Conservation (phyloP, 1,140 invertebrate species). For the Apis florea region DNA sequence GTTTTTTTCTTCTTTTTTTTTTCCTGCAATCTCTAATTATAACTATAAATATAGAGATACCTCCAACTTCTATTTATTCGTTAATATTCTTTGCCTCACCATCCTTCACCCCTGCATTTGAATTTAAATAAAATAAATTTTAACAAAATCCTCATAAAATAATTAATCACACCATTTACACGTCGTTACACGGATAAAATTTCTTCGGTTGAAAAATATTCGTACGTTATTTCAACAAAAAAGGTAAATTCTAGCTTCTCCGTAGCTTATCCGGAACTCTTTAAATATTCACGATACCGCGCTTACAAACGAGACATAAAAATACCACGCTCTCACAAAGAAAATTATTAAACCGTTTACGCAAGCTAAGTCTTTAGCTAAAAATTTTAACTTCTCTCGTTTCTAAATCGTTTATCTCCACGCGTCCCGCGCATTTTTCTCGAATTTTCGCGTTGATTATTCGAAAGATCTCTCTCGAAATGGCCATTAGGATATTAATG, state of each 20-base stretch:
- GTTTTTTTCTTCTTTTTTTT: too few relatives aligned
- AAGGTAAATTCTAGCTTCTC: neutral
- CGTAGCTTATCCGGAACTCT: neutral
- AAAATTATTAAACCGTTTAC: slow-evolving; percentile 15
- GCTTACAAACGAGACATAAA: neutral
- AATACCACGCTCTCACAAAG: neutral
- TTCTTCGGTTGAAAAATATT: too few relatives aligned
- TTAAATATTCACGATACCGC: slow-evolving; percentile 12
- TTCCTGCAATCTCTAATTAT: too few relatives aligned
- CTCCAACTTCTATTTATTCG: too few relatives aligned
- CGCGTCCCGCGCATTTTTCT: neutral
- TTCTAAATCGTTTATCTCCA: neutral
- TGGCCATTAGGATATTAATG: slow-evolving; percentile 58
- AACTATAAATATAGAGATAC: too few relatives aligned
- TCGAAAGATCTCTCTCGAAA: slow-evolving; percentile 15
- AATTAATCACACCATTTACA: too few relatives aligned
- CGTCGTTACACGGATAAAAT: too few relatives aligned
- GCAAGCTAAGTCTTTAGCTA: neutral
- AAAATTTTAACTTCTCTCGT: neutral
- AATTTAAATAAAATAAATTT: too few relatives aligned
- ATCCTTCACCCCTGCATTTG: too few relatives aligned
- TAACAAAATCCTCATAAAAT: too few relatives aligned
- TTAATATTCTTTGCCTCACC: too few relatives aligned
- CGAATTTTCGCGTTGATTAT: slow-evolving; percentile 23
- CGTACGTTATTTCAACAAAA: too few relatives aligned